These are phyloP conservation scores for Paracyclopina nana DNA, from an alignment of 1,140 invertebrate genomes.

Conservation along the genomic window DNA sequence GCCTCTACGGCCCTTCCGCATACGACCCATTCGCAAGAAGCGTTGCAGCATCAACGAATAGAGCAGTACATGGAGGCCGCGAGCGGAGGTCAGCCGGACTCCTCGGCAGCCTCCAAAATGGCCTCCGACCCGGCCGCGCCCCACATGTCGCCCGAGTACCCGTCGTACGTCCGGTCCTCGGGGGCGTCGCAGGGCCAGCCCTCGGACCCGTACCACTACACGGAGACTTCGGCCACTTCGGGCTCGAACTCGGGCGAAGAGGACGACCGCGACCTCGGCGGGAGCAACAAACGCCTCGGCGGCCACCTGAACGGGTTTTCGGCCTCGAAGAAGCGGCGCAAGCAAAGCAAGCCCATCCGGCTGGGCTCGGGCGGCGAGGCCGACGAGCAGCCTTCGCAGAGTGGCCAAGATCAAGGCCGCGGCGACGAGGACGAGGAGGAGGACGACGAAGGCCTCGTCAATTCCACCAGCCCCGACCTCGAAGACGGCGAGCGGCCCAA, in stretches of 20 bases:
- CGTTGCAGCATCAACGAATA: too few species aligned
- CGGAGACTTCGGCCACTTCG: not conserved
- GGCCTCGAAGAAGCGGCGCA: conserved; percentile 24
- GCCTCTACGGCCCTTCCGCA: too few species aligned
- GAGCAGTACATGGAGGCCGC: too few species aligned
- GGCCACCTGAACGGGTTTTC: not conserved
- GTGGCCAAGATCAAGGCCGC: not conserved
- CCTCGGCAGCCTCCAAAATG: too few species aligned
- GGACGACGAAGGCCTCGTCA: conserved; percentile 1
- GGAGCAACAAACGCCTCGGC: not conserved
- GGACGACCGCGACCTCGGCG: conserved; percentile 3
- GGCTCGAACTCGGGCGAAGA: conserved; percentile 12
- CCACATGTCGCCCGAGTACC: too few species aligned
- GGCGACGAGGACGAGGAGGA: not conserved
- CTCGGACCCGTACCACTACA: not conserved
- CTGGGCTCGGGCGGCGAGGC: conserved; percentile 7
- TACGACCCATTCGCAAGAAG: too few species aligned
- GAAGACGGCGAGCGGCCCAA: conserved; percentile 18
- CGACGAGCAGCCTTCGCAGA: too few species aligned
- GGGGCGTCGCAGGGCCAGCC: too few species aligned
- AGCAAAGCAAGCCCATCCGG: conserved; percentile 25
- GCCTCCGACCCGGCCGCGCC: too few species aligned
- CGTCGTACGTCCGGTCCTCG: too few species aligned
- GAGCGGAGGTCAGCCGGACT: too few species aligned
- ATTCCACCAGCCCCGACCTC: not conserved